Percentiles rank a stretch among this genome's conserved stretches.
Conservation (phyloP, 2,888 invertebrate genomes). For the Ypsolopha sequella region DNA sequence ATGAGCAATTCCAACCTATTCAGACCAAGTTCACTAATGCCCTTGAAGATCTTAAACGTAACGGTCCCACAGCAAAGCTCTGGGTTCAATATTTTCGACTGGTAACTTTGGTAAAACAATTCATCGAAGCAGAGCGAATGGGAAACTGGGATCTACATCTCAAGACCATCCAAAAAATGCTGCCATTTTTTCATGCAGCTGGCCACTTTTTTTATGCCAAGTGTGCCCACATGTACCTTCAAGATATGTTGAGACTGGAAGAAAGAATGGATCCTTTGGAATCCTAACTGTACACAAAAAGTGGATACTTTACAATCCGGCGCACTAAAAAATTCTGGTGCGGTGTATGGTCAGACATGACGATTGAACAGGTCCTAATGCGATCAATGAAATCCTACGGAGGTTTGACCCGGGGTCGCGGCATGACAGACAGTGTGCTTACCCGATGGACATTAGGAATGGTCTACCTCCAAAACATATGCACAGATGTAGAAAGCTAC, state of each 20-base stretch:
- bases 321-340: conserved; percentile 18
- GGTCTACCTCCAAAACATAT: conserved; percentile 22
- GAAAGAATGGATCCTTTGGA: conserved; percentile 12
- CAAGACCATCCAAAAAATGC: conserved; percentile 13
- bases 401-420: conserved; percentile 13
- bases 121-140: conserved; percentile 21
- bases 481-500: conserved; percentile 18
- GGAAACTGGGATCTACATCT: conserved; percentile 23
- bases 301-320: conserved; percentile 17
- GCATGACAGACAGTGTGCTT: conserved; percentile 2
- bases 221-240: conserved; percentile 12
- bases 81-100: conserved; percentile 17
- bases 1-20: no score
- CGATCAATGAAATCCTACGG: conserved; percentile 16
- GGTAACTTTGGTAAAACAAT: conserved; percentile 20
- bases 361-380: conserved; percentile 19
- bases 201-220: conserved; percentile 17
- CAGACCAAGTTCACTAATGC: neutral
- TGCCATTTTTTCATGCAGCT: no score
- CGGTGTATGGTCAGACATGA: conserved; percentile 8
- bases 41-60: neutral
- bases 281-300: conserved; percentile 12
- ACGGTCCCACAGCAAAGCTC: conserved; percentile 1
- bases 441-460: conserved; percentile 16
- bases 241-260: conserved; percentile 14